Conservation (phyloP, 1,140 invertebrate species). For the Holotrichia oblita region DNA sequence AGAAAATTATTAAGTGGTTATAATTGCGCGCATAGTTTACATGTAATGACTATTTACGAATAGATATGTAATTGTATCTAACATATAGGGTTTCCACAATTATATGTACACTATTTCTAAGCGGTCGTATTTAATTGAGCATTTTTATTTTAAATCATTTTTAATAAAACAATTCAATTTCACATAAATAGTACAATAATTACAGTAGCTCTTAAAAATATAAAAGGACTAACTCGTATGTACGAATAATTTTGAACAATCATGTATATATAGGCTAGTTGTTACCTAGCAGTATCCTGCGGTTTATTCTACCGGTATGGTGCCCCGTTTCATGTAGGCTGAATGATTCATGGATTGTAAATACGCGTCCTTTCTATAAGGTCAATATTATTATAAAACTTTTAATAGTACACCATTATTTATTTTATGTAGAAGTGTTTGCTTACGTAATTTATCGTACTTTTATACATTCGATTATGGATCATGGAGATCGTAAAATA, state of each 20-base stretch:
- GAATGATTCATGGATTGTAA: neutral
- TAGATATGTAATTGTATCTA: neutral
- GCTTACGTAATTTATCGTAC: neutral
- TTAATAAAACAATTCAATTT: no score
- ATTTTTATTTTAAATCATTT: no score
- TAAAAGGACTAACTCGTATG: no score
- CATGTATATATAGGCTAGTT: neutral
- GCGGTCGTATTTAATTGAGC: no score
- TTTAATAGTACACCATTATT: neutral
- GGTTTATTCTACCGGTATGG: slow-evolving; percentile 15
- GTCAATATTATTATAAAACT: slow-evolving; percentile 33
- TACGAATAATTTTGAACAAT: neutral
- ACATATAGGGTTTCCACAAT: neutral
- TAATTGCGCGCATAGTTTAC: slow-evolving; percentile 28
- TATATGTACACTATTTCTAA: neutral
- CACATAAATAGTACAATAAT: no score
- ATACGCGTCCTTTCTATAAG: slow-evolving; percentile 10
- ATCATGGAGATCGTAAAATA: neutral
- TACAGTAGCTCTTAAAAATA: no score
- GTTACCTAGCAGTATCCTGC: neutral
- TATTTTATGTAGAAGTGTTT: neutral
- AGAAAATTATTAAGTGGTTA: slow-evolving; percentile 31
- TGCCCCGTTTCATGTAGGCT: neutral
- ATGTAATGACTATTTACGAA: neutral
- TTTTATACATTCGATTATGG: neutral